phyloP scores from a whole-genome alignment of 2,888 invertebrate genomes.

The Baronia brevicornis region DNA sequence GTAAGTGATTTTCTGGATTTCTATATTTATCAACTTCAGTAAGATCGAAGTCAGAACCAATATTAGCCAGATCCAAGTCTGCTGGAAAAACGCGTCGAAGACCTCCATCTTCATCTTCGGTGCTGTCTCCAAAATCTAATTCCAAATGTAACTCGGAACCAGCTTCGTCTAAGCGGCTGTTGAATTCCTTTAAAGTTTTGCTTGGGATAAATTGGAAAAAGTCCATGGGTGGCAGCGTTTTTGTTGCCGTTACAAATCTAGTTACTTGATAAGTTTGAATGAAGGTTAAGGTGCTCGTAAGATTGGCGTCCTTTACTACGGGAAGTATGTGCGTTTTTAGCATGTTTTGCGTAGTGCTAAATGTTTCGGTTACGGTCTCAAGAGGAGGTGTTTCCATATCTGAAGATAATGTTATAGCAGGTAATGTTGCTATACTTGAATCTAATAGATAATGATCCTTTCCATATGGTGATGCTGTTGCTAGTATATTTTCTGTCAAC shows the following conservation, averaged over 20 bases:
- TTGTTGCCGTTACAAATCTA: conserved; percentile 90
- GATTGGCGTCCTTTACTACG: conserved; percentile 82
- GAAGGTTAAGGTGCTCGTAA: conserved; percentile 86
- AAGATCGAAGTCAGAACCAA: conserved; percentile 83
- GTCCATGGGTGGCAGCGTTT: conserved; percentile 91
- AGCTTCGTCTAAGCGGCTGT: conserved; percentile 90
- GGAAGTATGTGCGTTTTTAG: conserved; percentile 93
- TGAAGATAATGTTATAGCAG: conserved; percentile 83
- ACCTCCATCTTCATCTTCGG: conserved; percentile 76
- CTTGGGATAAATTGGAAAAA: conserved; percentile 90
- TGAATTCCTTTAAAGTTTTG: conserved; percentile 91
- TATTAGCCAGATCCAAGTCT: conserved; percentile 81
- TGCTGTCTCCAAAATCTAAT: conserved; percentile 88
- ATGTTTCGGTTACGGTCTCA: conserved; percentile 92
- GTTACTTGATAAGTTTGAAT: conserved; percentile 93
- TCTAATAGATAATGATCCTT: conserved; percentile 81
- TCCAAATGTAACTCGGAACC: conserved; percentile 91
- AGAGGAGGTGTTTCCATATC: conserved; percentile 90
- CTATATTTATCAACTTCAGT: conserved; percentile 81
- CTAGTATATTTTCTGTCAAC: conserved; percentile 90
- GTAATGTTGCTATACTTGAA: conserved; percentile 88
- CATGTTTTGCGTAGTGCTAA: conserved; percentile 92
- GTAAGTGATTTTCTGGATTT: conserved; percentile 68
- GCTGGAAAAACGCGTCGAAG: conserved; percentile 74
- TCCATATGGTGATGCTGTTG: conserved; percentile 84